Conservation (phyloP, 2,113 vertebrate species). For the Cercopithecus mona region DNA sequence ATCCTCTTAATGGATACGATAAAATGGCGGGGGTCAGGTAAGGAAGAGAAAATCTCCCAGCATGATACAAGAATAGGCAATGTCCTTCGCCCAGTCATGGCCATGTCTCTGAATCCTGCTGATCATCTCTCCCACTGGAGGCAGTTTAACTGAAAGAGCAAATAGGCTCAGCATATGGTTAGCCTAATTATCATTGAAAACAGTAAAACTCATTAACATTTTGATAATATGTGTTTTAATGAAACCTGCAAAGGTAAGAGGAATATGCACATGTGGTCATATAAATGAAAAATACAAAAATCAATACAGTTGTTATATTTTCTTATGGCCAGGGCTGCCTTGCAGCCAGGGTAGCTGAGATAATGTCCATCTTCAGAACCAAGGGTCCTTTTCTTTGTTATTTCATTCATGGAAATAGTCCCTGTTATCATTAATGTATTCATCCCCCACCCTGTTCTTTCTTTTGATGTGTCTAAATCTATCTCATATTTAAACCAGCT, state of each 20-base stretch:
- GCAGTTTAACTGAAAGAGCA: constrained; percentile 66
- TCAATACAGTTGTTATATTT: background rate
- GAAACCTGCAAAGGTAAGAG: constrained; percentile 45
- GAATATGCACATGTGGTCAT: background rate
- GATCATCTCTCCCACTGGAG: constrained; percentile 70
- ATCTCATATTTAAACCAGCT: background rate
- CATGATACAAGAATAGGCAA: constrained; percentile 50
- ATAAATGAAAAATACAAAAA: background rate
- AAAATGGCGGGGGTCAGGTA: accelerated
- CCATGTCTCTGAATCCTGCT: constrained; percentile 70
- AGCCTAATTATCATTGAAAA: constrained; percentile 75
- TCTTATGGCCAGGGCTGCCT: background rate
- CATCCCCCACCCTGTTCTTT: background rate
- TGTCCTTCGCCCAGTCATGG: constrained; percentile 39
- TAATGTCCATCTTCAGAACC: background rate
- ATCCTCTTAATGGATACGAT: background rate
- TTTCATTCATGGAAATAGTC: background rate
- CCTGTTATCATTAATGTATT: background rate
- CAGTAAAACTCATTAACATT: constrained; percentile 57
- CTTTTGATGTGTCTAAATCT: background rate
- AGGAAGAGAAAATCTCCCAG: background rate
- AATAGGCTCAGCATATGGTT: constrained; percentile 71
- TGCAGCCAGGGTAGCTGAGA: background rate
- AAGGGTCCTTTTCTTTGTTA: background rate
- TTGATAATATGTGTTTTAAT: constrained; percentile 57